Evolutionary conservation across 2,888 invertebrate species (phyloP), one percentile per base, ranked within the genome.

Genomic region (Choreutis nemorana): DNA sequence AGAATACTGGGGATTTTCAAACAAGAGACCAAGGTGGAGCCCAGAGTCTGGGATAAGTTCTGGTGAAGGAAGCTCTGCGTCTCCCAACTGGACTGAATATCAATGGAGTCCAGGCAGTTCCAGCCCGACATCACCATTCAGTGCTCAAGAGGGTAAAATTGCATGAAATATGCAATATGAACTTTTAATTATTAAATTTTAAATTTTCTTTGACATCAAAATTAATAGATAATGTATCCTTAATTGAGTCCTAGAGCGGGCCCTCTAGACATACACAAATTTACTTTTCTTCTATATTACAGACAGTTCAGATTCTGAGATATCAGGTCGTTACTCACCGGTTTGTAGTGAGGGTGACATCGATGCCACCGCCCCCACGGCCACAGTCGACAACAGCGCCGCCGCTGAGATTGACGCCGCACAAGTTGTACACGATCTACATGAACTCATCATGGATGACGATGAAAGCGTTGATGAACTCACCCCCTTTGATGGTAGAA

Each of bases 251-350:
- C n/a, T n/a, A n/a, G n/a, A n/a, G n/a, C n/a, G n/a, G n/a, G n/a
- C n/a, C n/a, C n/a, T n/a, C n/a, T n/a, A n/a, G n/a, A n/a, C n/a
- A n/a, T n/a, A n/a, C n/a, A n/a, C n/a, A n/a, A 14, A 13, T 5
- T 29, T 29, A 5, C 24, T 32, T 8, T n/a, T 13, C 18, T 24
- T 36, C 23, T 24, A 26, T 26, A 14, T 40, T 40, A 2, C 52
- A 80, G 80, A 77, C 21, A 73, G 68, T 42, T 82, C 81, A 1
- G 83, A 83, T 52, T 80, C 79, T 0, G 80, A 81, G 39, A 61
- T 77, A 39, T 84, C 84, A 0, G 83, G 83, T 11, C 81, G 83
- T 28, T 85, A 85, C 50, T 87, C 87, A 30, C 87, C 87, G 1
- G 83, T 87, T 12, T 87, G 86, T 45, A 86, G 85, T 41, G 77